These are phyloP conservation scores for Paracentrotus lividus DNA, from an alignment of 53 echinoderm and acorn worm genomes.

Conservation along the genomic window DNA sequence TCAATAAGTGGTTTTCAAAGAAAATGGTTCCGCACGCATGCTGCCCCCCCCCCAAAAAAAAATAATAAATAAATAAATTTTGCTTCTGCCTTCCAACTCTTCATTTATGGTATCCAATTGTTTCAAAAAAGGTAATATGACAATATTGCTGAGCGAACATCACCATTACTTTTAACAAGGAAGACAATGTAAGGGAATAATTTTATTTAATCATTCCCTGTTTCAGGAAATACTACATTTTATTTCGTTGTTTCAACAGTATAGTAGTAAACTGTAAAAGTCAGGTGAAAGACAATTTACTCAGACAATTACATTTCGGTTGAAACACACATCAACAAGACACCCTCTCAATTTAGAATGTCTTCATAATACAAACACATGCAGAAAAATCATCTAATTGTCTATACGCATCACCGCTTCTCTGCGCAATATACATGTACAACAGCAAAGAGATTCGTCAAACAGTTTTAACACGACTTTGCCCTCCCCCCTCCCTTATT, in stretches of 20 bases:
- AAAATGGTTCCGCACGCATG: no score
- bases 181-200: neutral
- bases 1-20: no score
- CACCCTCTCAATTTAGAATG: neutral
- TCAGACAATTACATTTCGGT: slow-evolving; percentile 28
- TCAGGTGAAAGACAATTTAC: slow-evolving; percentile 60
- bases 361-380: slow-evolving; percentile 10
- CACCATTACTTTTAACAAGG: no score
- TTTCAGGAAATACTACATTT: slow-evolving; percentile 12
- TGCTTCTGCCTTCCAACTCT: no score
- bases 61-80: no score
- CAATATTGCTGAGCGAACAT: no score
- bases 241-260: slow-evolving; percentile 44
- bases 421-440: neutral
- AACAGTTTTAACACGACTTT: neutral
- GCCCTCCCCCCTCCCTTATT: neutral
- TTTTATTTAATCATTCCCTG: neutral
- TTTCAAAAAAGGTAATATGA: no score
- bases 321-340: slow-evolving; percentile 28
- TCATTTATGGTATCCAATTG: no score
- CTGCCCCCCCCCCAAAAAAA: no score
- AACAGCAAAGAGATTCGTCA: no score
- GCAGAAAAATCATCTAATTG: neutral
- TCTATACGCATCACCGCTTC: neutral
- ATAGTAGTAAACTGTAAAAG: slow-evolving; percentile 57